These are phyloP conservation scores for Erebia palarica DNA, from an alignment of 2,888 invertebrate genomes.

Conservation along the genomic window DNA sequence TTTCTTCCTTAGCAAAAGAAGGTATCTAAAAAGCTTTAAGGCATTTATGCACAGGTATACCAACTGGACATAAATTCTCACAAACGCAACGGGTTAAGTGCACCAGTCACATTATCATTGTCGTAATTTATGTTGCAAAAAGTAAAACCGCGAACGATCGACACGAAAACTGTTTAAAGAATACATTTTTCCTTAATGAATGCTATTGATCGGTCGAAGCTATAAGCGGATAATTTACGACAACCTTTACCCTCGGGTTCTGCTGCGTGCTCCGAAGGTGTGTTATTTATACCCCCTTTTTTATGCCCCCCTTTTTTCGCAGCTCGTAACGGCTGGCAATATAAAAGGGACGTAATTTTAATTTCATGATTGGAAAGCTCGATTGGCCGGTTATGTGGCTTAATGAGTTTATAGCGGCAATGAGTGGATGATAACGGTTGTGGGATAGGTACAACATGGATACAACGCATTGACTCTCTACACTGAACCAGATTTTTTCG, in stretches of 20 bases:
- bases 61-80: slow-evolving; percentile 16
- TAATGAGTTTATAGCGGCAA: slow-evolving; percentile 78
- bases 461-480: slow-evolving; percentile 36
- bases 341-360: slow-evolving; percentile 82
- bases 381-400: slow-evolving; percentile 79
- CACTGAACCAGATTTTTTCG: slow-evolving; percentile 28
- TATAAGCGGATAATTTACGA: slow-evolving; percentile 78
- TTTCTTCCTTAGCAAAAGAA: too few species aligned
- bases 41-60: neutral
- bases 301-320: slow-evolving; percentile 82
- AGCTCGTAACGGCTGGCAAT: slow-evolving; percentile 79
- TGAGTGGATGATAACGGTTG: slow-evolving; percentile 70
- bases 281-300: slow-evolving; percentile 81
- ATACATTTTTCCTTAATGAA: slow-evolving; percentile 79
- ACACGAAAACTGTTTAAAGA: slow-evolving; percentile 57
- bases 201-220: slow-evolving; percentile 74
- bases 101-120: slow-evolving; percentile 34
- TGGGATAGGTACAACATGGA: slow-evolving; percentile 44
- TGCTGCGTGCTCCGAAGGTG: slow-evolving; percentile 78
- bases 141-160: slow-evolving; percentile 57
- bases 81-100: slow-evolving; percentile 27
- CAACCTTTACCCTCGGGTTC: slow-evolving; percentile 58
- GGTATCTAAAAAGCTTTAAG: too few species aligned
- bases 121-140: slow-evolving; percentile 45
- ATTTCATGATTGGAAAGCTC: slow-evolving; percentile 82